Conservation (phyloP, 2,113 vertebrate genomes). For the Sapayoa aenigma region DNA sequence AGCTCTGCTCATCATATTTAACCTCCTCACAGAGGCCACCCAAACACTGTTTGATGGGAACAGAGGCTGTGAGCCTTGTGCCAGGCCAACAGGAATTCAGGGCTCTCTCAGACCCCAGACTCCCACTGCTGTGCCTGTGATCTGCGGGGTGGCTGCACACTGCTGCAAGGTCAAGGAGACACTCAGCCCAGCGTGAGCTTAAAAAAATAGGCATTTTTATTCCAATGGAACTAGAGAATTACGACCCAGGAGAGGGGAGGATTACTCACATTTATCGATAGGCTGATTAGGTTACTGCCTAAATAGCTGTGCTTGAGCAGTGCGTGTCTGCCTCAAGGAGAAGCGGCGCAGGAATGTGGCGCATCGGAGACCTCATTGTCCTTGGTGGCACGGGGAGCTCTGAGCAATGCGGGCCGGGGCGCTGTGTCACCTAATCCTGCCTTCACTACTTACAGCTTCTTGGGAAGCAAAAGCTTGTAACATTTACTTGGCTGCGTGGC, state of each 20-base stretch:
- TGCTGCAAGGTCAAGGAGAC: slow-evolving; percentile 25
- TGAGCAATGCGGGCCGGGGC: background rate
- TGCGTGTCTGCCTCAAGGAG: slow-evolving; percentile 15
- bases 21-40: fast-evolving
- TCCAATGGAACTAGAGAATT: slow-evolving; percentile 58
- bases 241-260: slow-evolving; percentile 21
- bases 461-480: background rate
- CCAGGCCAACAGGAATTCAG: background rate
- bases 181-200: background rate
- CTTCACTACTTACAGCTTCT: slow-evolving; percentile 25
- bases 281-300: slow-evolving; percentile 44
- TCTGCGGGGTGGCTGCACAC: background rate
- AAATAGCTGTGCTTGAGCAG: slow-evolving; percentile 42
- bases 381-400: background rate
- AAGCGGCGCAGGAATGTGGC: background rate
- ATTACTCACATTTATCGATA: slow-evolving; percentile 57
- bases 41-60: background rate
- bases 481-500: background rate
- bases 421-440: background rate
- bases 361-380: background rate
- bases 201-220: slow-evolving; percentile 69
- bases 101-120: background rate
- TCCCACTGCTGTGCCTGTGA: fast-evolving
- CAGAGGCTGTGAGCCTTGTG: background rate
- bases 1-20: background rate